Base-by-base conservation (phyloP, 2,888 invertebrate species). In the Temnothorax rugatulus region DNA sequence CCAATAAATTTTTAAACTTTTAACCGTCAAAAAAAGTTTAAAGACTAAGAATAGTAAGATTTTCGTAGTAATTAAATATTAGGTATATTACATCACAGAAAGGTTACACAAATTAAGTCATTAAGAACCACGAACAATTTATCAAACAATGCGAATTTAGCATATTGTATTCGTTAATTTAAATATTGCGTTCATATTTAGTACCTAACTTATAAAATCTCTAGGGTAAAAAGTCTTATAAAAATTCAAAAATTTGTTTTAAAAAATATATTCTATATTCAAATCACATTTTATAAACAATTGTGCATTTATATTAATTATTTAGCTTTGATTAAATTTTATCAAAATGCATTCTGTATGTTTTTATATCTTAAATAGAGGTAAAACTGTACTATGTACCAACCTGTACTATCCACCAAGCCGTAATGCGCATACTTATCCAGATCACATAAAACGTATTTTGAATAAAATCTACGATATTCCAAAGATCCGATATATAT, bases 401-500 rank as follows among this genome's bases (percentile, higher is more conserved):
- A 95, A 99, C 99, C 97, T 98, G 98, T 38, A 98, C 98, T 81
- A 97, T 96, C 91, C 97, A 97, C 96, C 98, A 99, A 18, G 99
- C 97, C 0, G 99, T 97, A 79, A 98, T 96, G 88, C 99, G 96
- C 90, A 99, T 96, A 82, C 97, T 97, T 89, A 99, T 97, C 97
- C 99, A 99, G 61, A 98, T 97, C 34, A 99, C 97, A 94, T 99
- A 99, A 92, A 99, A 98, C 91, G 98, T 97, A 94, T 99, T 99
- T 9, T 99, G 99, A 91, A 99, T 97, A 94, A 99, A 99, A 95
- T 99, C 99, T 5, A 99, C 97, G 86, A 99, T 98, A 94, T 99
- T 99, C 99, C 99, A 99, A 88, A 99, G 96, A 95, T 99, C 99
- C 89, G 97, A 97, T 64, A 98, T 96, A 94, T 99, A 99, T 90